Percentiles rank a stretch among this genome's conserved stretches.
Evolutionary conservation across 2,797 vertebrate species (phyloP).

Genomic region (Anas capensis): DNA sequence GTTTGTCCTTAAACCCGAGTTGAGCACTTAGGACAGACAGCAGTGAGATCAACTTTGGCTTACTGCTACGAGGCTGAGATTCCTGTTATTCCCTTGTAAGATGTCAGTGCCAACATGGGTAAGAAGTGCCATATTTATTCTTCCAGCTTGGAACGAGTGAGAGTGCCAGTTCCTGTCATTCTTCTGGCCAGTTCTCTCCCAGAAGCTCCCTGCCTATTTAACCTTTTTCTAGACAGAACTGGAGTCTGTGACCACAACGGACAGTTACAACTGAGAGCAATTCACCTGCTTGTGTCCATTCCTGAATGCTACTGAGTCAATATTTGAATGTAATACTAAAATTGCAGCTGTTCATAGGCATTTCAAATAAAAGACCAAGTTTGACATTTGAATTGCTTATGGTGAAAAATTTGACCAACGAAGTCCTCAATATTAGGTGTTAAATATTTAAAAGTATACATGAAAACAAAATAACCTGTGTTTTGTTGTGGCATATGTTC

Average conservation of each 20-base stretch:
- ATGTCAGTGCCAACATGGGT: not conserved
- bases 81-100: not conserved
- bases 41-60: not conserved
- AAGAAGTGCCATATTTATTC: not conserved
- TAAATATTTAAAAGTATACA: not conserved
- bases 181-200: not conserved
- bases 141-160: not conserved
- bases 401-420: not conserved
- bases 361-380: not conserved
- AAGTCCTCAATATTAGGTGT: not conserved
- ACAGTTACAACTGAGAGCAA: not conserved
- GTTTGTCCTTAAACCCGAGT: not conserved
- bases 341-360: not conserved
- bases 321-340: fast-evolving
- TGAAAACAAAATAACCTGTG: not conserved
- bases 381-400: not conserved
- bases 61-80: not conserved
- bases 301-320: not conserved
- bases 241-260: not conserved
- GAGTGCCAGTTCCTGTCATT: not conserved
- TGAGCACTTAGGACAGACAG: not conserved
- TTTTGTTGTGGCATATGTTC: not conserved
- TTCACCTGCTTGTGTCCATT: not conserved
- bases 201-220: not conserved
- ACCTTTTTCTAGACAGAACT: not conserved